Conservation (phyloP, 2,888 invertebrate species). For the Tipula confusa region DNA sequence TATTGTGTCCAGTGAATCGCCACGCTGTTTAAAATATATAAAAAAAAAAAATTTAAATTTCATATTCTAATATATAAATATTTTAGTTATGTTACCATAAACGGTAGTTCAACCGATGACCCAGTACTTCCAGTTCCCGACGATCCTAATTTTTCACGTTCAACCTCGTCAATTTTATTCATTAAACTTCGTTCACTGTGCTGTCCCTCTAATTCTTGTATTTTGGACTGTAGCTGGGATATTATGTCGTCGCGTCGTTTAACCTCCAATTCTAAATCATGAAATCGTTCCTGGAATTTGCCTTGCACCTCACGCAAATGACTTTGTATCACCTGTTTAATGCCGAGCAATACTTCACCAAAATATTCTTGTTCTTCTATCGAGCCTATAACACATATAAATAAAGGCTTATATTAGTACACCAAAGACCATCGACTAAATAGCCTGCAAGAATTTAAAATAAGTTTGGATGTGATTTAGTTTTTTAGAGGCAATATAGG, state of each 20-base stretch:
- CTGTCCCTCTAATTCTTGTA: constrained; percentile 58
- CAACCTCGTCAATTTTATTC: background rate
- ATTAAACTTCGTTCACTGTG: background rate
- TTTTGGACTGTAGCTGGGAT: constrained; percentile 67
- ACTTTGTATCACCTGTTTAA: constrained; percentile 75
- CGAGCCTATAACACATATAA: constrained; percentile 52
- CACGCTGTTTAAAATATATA: constrained; percentile 51
- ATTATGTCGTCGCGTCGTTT: constrained; percentile 76
- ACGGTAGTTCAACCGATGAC: constrained; percentile 48
- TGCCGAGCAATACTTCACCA: constrained; percentile 71
- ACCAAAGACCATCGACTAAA: background rate
- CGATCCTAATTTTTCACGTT: constrained; percentile 3
- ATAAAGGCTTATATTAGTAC: background rate
- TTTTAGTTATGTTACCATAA: constrained; percentile 45
- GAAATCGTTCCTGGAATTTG: constrained; percentile 68
- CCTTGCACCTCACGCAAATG: constrained; percentile 67
- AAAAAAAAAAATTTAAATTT: background rate
- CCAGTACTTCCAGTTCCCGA: constrained; percentile 39
- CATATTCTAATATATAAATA: too few species aligned
- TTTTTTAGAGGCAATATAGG: background rate
- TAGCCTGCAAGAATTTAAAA: background rate
- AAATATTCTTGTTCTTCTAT: constrained; percentile 76
- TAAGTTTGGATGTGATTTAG: background rate
- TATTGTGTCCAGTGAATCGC: constrained; percentile 64
- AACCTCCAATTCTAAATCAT: constrained; percentile 75